These are phyloP conservation scores for Caenorhabditis virilis DNA, from an alignment of 2,888 invertebrate species.

Conservation along the genomic window DNA sequence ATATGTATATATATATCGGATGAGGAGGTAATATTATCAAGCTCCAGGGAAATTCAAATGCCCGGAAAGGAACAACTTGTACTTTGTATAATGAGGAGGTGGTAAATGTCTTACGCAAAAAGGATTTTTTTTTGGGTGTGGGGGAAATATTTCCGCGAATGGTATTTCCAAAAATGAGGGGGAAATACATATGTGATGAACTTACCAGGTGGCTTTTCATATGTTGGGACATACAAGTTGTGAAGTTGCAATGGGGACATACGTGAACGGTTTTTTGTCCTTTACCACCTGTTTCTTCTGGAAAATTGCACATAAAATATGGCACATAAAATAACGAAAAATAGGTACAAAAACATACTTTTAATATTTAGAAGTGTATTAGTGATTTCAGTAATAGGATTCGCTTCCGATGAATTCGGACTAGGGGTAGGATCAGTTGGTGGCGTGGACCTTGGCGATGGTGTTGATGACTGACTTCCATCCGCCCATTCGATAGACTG, in stretches of 20 bases:
- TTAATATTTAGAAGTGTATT: slow-evolving; percentile 17
- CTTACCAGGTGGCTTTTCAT: slow-evolving; percentile 68
- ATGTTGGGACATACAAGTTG: slow-evolving; percentile 67
- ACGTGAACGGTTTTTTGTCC: slow-evolving; percentile 52
- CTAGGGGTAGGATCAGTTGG: slow-evolving; percentile 37
- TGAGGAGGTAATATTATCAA: too few species aligned
- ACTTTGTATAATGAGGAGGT: too few species aligned
- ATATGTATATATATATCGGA: too few species aligned
- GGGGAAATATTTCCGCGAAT: background rate
- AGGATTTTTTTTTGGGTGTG: too few species aligned
- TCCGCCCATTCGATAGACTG: slow-evolving; percentile 47
- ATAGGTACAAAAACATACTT: slow-evolving; percentile 9
- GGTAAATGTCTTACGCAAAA: too few species aligned
- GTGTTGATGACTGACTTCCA: slow-evolving; percentile 37
- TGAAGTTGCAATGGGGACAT: slow-evolving; percentile 68
- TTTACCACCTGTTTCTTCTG: slow-evolving; percentile 25
- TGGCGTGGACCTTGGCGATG: slow-evolving; percentile 38
- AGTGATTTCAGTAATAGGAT: slow-evolving; percentile 29
- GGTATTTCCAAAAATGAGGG: background rate
- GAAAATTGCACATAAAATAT: slow-evolving; percentile 7
- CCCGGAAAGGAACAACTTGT: too few species aligned
- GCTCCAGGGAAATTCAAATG: too few species aligned
- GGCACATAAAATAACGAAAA: background rate
- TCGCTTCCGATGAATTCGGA: slow-evolving; percentile 22
- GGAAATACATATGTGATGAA: background rate